Base-by-base conservation (phyloP, 2,888 invertebrate species). In the Tortrix viridana region DNA sequence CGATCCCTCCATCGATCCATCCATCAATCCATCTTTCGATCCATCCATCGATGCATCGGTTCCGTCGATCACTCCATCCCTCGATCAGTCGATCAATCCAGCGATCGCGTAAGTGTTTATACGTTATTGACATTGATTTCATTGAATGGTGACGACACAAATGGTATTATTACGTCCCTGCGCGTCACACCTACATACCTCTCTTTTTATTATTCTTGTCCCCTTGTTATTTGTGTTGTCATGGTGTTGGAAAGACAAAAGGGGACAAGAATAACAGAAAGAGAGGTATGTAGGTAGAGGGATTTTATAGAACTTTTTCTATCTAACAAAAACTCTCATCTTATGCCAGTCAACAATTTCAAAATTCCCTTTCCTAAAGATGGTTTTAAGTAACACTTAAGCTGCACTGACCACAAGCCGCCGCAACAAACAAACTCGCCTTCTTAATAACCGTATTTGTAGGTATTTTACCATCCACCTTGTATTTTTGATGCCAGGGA, bases 401-500 rank as follows among this genome's bases (percentile, higher is more conserved):
- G 44, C 37, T 44, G 32, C 48, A 5, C 5, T 53, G 55, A 64
- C 66, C 66, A 59, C 64, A 66, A 50, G 20, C 54, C 48, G 26
- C 65, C 55, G 20, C 52, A 18, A 14, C 63, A 52, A 59, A 63
- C 60, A 48, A 66, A 53, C 48, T 18, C 41, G 49, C 38, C 47
- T 60, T 60, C 64, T 64, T 64, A 56, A 32, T 54, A 57, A 63
- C 52, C 53, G 60, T 66, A 66, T 64, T 47, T 57, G 57, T 57
- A 38, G 47, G 43, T 20, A 65, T 55, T 65, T 55, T 55, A 50
- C 52, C 60, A 18, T 53, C 23, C 22, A 56, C 18, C 62, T 58
- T 64, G 65, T 69, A 72, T 74, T 74, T 75, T 75, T 74, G 71
- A 73, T 72, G 73, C 71, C 70, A 57, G 59, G 64, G 67, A 69